These are phyloP conservation scores for Cololabis saira DNA, from an alignment of 2,113 vertebrate species.

Conservation along the genomic window DNA sequence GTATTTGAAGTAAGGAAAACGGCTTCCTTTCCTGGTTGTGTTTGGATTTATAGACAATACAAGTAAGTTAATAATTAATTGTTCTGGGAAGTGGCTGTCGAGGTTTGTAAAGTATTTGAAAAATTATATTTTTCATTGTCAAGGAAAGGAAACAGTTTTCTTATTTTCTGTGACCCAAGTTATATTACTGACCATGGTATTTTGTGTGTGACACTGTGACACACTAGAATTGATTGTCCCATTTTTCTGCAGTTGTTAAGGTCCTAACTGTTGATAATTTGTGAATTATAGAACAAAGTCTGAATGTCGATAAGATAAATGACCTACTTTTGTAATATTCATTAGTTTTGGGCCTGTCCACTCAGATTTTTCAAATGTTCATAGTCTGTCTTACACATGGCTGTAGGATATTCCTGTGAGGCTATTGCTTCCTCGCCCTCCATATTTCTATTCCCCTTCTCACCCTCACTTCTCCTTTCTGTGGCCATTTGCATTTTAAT, in stretches of 20 bases:
- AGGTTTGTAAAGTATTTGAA: constrained; percentile 30
- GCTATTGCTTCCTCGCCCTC: not conserved
- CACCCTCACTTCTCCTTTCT: constrained; percentile 33
- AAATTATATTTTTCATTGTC: constrained; percentile 11
- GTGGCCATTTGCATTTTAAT: constrained; percentile 2
- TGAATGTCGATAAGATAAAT: not conserved
- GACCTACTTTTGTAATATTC: not conserved
- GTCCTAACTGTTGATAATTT: not conserved
- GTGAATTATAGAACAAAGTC: constrained; percentile 4
- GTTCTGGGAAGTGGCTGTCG: constrained; percentile 49
- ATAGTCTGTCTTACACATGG: constrained; percentile 27
- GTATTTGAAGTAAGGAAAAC: constrained; percentile 56
- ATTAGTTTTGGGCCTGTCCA: not conserved
- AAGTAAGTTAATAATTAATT: constrained; percentile 11
- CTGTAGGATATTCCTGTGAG: constrained; percentile 26
- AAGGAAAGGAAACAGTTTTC: constrained; percentile 3
- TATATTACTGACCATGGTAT: not conserved
- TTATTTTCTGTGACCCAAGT: constrained; percentile 14
- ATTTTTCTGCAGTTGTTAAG: too few relatives aligned
- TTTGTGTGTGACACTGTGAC: constrained; percentile 4
- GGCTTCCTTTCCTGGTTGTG: constrained; percentile 18
- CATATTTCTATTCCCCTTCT: not conserved
- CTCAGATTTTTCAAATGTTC: not conserved
- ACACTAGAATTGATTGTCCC: not conserved
- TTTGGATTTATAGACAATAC: constrained; percentile 43